phyloP scores from a whole-genome alignment of 2,888 invertebrate genomes.

The Heliconius sara region DNA sequence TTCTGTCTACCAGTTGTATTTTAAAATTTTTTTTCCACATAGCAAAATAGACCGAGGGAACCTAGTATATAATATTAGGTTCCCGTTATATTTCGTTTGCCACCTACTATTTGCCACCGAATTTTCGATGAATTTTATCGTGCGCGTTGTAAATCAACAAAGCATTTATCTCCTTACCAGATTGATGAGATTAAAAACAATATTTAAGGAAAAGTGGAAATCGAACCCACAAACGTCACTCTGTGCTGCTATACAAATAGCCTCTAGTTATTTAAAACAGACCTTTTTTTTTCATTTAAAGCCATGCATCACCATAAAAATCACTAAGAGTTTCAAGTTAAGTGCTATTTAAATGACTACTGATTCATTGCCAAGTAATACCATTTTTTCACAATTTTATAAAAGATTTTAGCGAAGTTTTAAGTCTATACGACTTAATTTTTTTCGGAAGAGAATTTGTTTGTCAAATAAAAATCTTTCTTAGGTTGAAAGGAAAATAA shows the following conservation, averaged over 20 bases:
- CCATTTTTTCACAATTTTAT: not conserved
- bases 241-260: not conserved
- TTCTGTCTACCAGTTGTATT: not conserved
- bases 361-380: conserved; percentile 2
- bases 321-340: not conserved
- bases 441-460: no score
- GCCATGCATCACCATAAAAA: not conserved
- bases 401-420: not conserved
- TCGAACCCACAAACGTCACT: not conserved
- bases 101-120: no score
- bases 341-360: conserved; percentile 10
- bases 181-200: not conserved
- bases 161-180: no score
- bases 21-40: not conserved
- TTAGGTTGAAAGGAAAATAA: not conserved
- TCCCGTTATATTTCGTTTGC: no score
- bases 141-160: not conserved
- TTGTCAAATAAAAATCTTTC: no score
- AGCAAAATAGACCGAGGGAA: no score
- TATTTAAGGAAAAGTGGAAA: not conserved
- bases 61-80: no score
- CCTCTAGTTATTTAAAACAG: not conserved
- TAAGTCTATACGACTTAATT: no score
- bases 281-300: not conserved
- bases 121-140: not conserved